Percentiles rank a stretch among this genome's conserved stretches.
phyloP scores from a whole-genome alignment of 2,113 vertebrate species.

The Chaetops frenatus region DNA sequence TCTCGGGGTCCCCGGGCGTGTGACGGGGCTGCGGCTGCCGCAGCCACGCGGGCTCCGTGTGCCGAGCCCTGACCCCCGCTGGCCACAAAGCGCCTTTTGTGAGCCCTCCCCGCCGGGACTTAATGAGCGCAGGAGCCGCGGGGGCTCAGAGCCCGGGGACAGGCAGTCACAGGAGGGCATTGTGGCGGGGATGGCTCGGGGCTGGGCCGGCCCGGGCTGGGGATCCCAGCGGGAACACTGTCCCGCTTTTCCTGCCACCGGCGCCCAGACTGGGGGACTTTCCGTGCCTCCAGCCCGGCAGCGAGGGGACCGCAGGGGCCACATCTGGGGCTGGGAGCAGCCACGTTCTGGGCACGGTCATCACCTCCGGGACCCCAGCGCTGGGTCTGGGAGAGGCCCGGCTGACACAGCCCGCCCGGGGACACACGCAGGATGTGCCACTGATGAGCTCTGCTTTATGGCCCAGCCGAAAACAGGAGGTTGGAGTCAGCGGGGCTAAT shows the following conservation, averaged over 20 bases:
- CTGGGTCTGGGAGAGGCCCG: neutral
- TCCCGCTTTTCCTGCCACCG: neutral
- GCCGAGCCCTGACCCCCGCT: neutral
- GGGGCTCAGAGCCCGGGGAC: constrained; percentile 24
- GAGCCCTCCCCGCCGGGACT: constrained; percentile 7
- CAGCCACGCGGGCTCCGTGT: neutral
- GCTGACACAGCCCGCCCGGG: neutral
- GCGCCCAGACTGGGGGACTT: neutral
- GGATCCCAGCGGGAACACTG: neutral
- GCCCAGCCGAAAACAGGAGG: neutral
- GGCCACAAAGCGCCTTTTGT: constrained; percentile 62
- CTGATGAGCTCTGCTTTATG: neutral
- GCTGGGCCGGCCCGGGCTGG: neutral
- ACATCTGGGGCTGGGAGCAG: neutral
- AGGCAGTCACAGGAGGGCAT: neutral
- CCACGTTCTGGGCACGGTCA: neutral
- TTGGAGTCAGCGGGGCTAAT: neutral
- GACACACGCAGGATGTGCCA: neutral
- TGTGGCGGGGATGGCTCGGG: neutral
- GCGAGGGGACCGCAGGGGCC: neutral
- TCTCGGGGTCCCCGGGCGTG: neutral
- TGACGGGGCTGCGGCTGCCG: neutral
- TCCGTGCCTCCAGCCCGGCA: neutral
- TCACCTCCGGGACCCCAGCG: neutral
- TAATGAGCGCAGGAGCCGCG: constrained; percentile 24